Conservation (phyloP, 2,113 vertebrate species). For the Gopherus evgoodei region DNA sequence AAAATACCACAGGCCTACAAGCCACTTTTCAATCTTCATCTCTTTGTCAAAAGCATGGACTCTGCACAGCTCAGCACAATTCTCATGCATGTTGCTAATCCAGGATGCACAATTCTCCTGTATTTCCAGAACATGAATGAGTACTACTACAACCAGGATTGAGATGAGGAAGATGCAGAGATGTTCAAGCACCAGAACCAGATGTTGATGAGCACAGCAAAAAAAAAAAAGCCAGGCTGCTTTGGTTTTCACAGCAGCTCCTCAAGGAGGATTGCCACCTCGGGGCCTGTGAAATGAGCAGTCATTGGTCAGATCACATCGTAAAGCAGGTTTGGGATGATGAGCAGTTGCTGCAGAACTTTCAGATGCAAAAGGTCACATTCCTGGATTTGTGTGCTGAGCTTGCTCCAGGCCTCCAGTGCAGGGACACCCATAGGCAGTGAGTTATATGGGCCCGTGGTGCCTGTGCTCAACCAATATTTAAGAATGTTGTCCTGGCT, state of each 20-base stretch:
- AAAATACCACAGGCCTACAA: not conserved
- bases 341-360: not conserved
- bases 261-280: not conserved
- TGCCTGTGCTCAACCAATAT: no score
- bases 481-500: no score
- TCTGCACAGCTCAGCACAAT: not conserved
- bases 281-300: not conserved
- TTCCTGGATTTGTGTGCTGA: not conserved
- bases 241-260: not conserved
- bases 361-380: not conserved
- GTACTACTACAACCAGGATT: not conserved
- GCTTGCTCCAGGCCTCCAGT: not conserved
- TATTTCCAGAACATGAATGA: not conserved
- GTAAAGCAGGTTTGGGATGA: not conserved
- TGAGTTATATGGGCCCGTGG: no score
- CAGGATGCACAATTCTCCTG: not conserved
- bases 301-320: not conserved
- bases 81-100: not conserved
- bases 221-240: not conserved
- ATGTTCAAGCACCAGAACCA: not conserved
- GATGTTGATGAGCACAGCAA: not conserved
- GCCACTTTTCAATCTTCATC: no score
- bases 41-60: no score
- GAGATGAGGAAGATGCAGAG: not conserved
- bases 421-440: not conserved